phyloP scores from a whole-genome alignment of 2,797 vertebrate species.

The Bovichtus variegatus region DNA sequence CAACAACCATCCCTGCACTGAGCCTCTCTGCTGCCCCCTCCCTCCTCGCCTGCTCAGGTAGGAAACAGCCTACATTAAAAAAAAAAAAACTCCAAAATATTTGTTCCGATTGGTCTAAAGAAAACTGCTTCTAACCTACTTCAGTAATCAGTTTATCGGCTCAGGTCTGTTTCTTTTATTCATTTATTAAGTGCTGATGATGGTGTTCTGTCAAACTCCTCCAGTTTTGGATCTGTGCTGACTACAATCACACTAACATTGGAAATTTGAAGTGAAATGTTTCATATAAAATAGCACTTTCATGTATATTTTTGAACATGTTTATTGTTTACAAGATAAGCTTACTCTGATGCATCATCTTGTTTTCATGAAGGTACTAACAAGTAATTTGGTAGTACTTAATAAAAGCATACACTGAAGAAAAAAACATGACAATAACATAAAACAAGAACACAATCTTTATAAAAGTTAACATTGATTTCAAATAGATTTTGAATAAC shows the following conservation, averaged over 20 bases:
- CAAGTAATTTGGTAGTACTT: not conserved
- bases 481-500: not conserved
- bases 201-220: too few species aligned
- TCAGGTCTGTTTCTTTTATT: too few species aligned
- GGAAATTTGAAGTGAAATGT: not conserved
- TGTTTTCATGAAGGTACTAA: not conserved
- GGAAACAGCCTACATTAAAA: not conserved
- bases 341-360: not conserved
- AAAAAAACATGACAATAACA: not conserved
- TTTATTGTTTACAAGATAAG: not conserved
- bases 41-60: constrained; percentile 7
- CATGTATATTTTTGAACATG: not conserved
- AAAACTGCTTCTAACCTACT: too few species aligned
- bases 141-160: too few species aligned
- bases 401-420: not conserved
- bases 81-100: too few species aligned
- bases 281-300: not conserved
- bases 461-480: not conserved
- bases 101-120: too few species aligned
- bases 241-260: not conserved
- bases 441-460: not conserved
- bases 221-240: not conserved
- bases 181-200: too few species aligned
- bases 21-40: not conserved
- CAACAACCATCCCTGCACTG: constrained; percentile 1